Conservation (phyloP, 2,113 vertebrate genomes). For the Lonchura striata region DNA sequence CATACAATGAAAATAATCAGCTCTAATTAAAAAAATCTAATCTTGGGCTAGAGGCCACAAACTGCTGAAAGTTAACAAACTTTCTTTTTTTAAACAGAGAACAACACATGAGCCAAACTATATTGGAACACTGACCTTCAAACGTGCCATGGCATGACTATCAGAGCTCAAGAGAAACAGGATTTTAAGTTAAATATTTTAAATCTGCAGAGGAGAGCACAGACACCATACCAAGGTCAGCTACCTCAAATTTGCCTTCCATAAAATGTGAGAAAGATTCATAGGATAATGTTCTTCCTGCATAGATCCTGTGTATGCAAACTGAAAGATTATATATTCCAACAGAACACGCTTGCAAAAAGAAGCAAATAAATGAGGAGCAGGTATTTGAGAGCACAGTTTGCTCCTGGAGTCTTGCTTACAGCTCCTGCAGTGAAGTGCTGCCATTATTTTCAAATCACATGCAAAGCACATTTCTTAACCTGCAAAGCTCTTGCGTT, state of each 20-base stretch:
- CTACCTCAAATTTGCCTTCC: background rate
- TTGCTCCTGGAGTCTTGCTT: background rate
- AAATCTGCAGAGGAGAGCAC: background rate
- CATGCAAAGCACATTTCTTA: slow-evolving; percentile 11
- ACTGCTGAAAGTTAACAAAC: background rate
- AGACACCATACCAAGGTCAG: background rate
- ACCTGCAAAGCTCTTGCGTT: background rate
- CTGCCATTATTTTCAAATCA: slow-evolving; percentile 26
- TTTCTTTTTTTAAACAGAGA: background rate
- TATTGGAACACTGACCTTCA: background rate
- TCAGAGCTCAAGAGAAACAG: background rate
- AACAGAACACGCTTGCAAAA: background rate
- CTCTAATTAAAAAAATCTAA: background rate
- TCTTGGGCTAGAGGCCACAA: background rate
- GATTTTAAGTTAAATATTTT: background rate
- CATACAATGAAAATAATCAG: background rate
- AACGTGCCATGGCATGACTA: background rate
- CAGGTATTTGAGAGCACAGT: background rate
- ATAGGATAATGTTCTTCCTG: background rate
- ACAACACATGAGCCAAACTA: background rate
- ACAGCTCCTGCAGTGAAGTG: background rate
- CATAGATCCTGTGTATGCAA: background rate
- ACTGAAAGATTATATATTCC: background rate
- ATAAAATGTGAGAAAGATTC: background rate
- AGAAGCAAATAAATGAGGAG: background rate